phyloP scores from a whole-genome alignment of 2,888 invertebrate genomes.

The Malacosoma neustria region DNA sequence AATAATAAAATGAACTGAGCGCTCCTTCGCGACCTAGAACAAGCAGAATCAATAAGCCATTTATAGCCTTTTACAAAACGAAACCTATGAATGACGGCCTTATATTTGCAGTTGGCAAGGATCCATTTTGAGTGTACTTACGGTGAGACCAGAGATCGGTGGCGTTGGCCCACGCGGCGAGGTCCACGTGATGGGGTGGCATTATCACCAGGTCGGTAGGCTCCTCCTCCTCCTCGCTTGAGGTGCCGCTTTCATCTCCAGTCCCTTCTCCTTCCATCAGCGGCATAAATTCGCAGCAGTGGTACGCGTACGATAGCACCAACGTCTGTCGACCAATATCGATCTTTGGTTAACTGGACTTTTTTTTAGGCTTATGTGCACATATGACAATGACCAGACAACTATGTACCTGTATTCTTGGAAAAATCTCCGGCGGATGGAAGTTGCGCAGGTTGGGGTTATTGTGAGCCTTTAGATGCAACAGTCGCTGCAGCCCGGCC shows the following conservation, averaged over 20 bases:
- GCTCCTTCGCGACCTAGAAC: too few species aligned
- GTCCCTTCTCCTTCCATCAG: slow-evolving; percentile 77
- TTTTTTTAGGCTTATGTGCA: background rate
- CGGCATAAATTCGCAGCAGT: slow-evolving; percentile 93
- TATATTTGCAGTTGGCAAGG: too few species aligned
- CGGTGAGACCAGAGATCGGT: slow-evolving; percentile 90
- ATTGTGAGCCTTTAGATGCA: slow-evolving; percentile 93
- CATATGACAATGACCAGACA: too few species aligned
- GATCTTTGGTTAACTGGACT: background rate
- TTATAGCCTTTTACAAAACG: too few species aligned
- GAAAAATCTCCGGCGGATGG: slow-evolving; percentile 90
- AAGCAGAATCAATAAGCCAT: too few species aligned
- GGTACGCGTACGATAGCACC: slow-evolving; percentile 94
- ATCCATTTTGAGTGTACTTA: slow-evolving; percentile 74
- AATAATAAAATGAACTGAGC: too few species aligned
- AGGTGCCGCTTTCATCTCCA: slow-evolving; percentile 55
- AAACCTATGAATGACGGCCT: too few species aligned
- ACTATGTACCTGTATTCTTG: slow-evolving; percentile 81
- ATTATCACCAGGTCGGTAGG: slow-evolving; percentile 57
- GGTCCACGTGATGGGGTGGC: slow-evolving; percentile 51
- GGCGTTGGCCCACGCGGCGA: slow-evolving; percentile 86
- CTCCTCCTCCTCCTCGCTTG: slow-evolving; percentile 32
- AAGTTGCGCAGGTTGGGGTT: slow-evolving; percentile 91
- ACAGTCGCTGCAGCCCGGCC: slow-evolving; percentile 84
- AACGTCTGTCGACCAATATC: slow-evolving; percentile 73